phyloP scores from a whole-genome alignment of 2,888 invertebrate genomes.

The Stenolophus ochropezus region DNA sequence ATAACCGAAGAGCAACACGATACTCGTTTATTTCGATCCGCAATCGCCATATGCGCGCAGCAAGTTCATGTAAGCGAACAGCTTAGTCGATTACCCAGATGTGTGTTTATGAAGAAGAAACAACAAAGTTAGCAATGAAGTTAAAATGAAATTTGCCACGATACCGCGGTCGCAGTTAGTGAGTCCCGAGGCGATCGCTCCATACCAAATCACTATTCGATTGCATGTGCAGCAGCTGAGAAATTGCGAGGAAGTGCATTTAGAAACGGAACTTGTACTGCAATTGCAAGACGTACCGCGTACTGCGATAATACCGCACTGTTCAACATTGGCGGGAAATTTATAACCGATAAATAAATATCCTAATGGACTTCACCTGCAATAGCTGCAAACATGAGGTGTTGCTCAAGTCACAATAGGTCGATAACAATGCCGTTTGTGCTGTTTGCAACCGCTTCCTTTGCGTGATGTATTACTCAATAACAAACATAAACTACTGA shows the following conservation, averaged over 20 bases:
- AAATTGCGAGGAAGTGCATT: slow-evolving; percentile 45
- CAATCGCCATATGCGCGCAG: too few relatives aligned
- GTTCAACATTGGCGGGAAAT: slow-evolving; percentile 14
- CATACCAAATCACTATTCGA: slow-evolving; percentile 26
- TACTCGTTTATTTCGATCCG: too few relatives aligned
- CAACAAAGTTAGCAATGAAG: slow-evolving; percentile 45
- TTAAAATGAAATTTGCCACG: slow-evolving; percentile 32
- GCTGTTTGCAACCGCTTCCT: background rate
- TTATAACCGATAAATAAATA: slow-evolving; percentile 28
- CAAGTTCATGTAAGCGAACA: background rate
- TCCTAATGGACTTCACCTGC: background rate
- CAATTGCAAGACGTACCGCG: slow-evolving; percentile 22
- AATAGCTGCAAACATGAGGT: background rate
- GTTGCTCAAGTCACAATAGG: background rate
- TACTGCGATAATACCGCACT: slow-evolving; percentile 16
- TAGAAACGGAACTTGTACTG: slow-evolving; percentile 34
- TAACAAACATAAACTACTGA: background rate
- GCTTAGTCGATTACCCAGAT: slow-evolving; percentile 13
- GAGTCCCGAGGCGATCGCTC: slow-evolving; percentile 6
- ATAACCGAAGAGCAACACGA: too few relatives aligned
- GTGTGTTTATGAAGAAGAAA: slow-evolving; percentile 32
- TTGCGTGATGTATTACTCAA: background rate
- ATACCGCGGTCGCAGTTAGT: background rate
- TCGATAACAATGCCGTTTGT: background rate
- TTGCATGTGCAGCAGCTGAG: slow-evolving; percentile 41